These are phyloP conservation scores for Ursus arctos DNA, from an alignment of 2,113 vertebrate genomes.

Conservation along the genomic window DNA sequence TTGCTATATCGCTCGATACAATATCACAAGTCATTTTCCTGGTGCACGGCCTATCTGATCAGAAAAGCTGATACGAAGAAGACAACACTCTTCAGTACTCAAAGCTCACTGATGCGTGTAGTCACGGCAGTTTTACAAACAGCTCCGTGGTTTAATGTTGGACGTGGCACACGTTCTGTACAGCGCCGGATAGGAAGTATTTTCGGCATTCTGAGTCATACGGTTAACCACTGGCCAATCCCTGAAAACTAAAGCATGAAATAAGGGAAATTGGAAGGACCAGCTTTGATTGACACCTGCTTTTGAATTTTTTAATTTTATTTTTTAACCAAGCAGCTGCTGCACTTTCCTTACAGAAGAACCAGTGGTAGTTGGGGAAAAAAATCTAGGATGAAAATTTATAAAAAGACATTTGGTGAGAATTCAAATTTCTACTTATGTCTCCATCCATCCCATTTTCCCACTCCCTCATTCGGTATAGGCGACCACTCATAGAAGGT, in stretches of 20 bases:
- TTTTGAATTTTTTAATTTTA: background rate
- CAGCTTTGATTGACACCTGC: background rate
- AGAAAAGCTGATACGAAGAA: background rate
- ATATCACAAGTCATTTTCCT: background rate
- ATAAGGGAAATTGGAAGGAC: background rate
- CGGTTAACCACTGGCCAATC: background rate
- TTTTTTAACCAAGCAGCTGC: background rate
- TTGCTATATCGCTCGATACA: background rate
- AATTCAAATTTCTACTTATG: background rate
- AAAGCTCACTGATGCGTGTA: background rate
- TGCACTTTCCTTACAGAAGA: background rate
- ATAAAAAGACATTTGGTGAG: background rate
- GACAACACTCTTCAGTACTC: background rate
- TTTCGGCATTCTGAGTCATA: background rate
- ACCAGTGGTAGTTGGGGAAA: background rate
- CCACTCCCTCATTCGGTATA: background rate
- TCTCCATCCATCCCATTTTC: background rate
- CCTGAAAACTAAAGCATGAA: background rate
- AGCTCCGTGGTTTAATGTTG: constrained; percentile 4
- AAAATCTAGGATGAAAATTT: background rate
- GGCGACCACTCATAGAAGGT: background rate
- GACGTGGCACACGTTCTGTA: background rate
- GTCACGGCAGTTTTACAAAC: constrained; percentile 28
- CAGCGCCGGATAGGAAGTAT: background rate
- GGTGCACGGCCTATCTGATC: background rate